A percentile compares a stretch with the other conserved stretches of the same genome.
phyloP scores from a whole-genome alignment of 2,113 vertebrate species.

The Lanius collurio region DNA sequence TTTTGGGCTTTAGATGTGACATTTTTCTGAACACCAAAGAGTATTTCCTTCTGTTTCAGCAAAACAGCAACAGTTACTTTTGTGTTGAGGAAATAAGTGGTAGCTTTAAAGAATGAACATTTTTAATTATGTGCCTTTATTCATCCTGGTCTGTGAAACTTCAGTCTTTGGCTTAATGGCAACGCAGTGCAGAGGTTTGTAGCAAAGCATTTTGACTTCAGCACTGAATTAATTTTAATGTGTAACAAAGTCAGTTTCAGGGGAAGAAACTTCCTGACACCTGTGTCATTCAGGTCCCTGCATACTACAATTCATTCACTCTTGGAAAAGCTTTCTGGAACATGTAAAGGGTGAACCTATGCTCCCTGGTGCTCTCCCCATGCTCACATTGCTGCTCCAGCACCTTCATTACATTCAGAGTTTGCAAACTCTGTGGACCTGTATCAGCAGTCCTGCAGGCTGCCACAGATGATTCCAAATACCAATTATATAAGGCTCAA shows the following conservation, averaged over 20 bases:
- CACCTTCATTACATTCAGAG: background rate
- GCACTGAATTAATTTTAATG: background rate
- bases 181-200: background rate
- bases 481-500: background rate
- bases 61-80: background rate
- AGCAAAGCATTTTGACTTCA: background rate
- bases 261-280: background rate
- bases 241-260: background rate
- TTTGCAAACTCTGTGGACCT: background rate
- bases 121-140: background rate
- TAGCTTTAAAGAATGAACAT: background rate
- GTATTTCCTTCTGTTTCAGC: background rate
- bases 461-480: background rate
- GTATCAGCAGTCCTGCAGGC: background rate
- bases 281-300: background rate
- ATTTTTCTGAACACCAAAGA: background rate
- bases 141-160: background rate
- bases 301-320: background rate
- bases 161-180: background rate
- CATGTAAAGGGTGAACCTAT: fast-evolving
- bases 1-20: background rate
- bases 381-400: background rate
- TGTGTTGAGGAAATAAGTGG: background rate
- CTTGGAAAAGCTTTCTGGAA: background rate
- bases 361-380: background rate